Evolutionary conservation across 1,140 invertebrate genomes (phyloP).

Genomic region (Thaumatotibia leucotreta): DNA sequence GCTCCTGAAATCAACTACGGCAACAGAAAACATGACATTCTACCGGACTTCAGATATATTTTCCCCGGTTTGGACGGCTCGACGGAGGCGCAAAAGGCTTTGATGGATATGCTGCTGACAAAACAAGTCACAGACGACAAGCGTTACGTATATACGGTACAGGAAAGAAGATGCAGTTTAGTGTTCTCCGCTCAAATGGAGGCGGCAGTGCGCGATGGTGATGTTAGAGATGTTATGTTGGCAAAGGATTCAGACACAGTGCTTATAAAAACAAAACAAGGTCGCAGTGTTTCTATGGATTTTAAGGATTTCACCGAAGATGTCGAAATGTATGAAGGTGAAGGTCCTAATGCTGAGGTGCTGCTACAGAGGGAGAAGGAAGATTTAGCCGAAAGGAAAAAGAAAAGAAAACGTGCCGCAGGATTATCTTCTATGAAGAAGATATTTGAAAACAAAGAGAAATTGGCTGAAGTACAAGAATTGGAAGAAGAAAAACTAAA

Average conservation of each 20-base stretch:
- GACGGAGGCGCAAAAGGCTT: constrained; percentile 78
- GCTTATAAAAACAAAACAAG: constrained; percentile 83
- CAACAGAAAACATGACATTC: constrained; percentile 80
- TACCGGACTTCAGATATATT: constrained; percentile 85
- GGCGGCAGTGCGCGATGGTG: constrained; percentile 85
- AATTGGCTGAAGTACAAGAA: constrained; percentile 78
- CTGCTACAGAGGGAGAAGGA: constrained; percentile 79
- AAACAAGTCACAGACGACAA: constrained; percentile 79
- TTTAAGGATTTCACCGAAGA: constrained; percentile 80
- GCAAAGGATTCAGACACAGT: constrained; percentile 85
- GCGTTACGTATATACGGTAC: constrained; percentile 85
- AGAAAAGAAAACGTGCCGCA: constrained; percentile 77
- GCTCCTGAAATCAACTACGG: constrained; percentile 78
- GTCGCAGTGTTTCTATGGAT: constrained; percentile 83
- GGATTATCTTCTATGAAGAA: constrained; percentile 80
- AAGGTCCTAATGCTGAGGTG: constrained; percentile 80
- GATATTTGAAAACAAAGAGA: constrained; percentile 88
- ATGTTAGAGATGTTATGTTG: constrained; percentile 86
- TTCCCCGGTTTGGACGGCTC: constrained; percentile 83
- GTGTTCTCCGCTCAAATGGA: constrained; percentile 87
- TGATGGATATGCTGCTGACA: constrained; percentile 79
- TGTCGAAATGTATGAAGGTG: constrained; percentile 80
- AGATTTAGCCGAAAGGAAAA: constrained; percentile 78
- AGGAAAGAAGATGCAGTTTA: constrained; percentile 84
- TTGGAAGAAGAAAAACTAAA: constrained; percentile 67